phyloP scores from a whole-genome alignment of 37 sponge, comb jelly and placozoan genomes.

The Lycopodina hypogea region DNA sequence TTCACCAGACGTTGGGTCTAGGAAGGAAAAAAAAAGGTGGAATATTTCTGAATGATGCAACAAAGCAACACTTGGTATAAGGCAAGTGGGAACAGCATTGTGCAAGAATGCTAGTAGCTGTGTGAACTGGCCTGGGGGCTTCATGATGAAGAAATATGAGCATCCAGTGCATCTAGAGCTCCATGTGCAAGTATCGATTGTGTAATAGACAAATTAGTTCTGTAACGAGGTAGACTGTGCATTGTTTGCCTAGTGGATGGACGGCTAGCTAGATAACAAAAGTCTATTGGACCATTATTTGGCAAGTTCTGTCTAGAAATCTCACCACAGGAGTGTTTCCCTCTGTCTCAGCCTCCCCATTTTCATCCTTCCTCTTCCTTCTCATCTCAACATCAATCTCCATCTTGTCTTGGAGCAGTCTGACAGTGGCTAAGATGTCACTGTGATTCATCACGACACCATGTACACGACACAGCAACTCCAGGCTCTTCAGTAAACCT shows the following conservation, averaged over 20 bases:
- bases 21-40: background rate
- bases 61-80: no score
- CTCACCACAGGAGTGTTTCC: conserved; percentile 56
- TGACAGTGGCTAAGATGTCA: conserved; percentile 58
- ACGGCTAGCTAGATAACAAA: background rate
- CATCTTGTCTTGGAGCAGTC: conserved; percentile 68
- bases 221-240: no score
- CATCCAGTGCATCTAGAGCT: no score
- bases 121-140: no score
- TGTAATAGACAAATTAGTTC: no score
- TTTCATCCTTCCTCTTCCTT: background rate
- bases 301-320: background rate
- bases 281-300: background rate
- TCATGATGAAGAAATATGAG: no score
- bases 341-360: background rate
- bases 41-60: background rate
- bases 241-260: background rate
- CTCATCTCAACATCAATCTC: conserved; percentile 73
- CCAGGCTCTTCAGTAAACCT: conserved; percentile 71
- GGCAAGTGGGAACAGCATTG: no score
- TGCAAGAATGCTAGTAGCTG: no score
- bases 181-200: no score
- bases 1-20: conserved; percentile 51
- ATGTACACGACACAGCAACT: conserved; percentile 69
- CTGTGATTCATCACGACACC: conserved; percentile 39